A percentile compares a stretch with the other conserved stretches of the same genome.
Conservation (phyloP, 2,888 invertebrate genomes). For the Nomada hirtipes region DNA sequence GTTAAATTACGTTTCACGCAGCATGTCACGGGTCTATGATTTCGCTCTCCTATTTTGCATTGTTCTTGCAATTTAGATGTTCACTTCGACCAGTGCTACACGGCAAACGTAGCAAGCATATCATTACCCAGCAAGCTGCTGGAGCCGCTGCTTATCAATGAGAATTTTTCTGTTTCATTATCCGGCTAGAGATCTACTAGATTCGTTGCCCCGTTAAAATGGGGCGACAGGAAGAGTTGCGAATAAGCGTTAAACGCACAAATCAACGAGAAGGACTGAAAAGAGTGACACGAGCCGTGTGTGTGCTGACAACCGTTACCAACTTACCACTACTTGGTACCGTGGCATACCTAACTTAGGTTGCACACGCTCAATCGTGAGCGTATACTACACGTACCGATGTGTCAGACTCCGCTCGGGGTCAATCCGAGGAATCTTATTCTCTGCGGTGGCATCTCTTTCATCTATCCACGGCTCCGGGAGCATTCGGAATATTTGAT, state of each 20-base stretch:
- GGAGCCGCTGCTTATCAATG: not conserved
- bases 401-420: conserved; percentile 49
- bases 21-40: not conserved
- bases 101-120: not conserved
- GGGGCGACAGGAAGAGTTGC: conserved; percentile 23
- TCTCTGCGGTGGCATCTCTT: conserved; percentile 12
- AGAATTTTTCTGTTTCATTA: not conserved
- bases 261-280: conserved; percentile 61
- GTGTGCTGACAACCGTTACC: conserved; percentile 69
- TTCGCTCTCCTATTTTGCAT: conserved; percentile 10
- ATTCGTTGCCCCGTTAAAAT: conserved; percentile 7
- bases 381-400: conserved; percentile 1
- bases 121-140: not conserved
- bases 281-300: conserved; percentile 67
- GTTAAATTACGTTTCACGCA: conserved; percentile 1
- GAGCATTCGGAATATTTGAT: not conserved
- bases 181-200: not conserved
- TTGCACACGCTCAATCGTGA: conserved; percentile 18
- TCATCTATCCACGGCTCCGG: not conserved
- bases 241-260: conserved; percentile 57
- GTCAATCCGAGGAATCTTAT: conserved; percentile 60
- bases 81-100: not conserved
- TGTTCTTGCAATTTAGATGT: not conserved
- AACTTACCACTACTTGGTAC: conserved; percentile 46
- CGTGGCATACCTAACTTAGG: conserved; percentile 57